These are phyloP conservation scores for Drosophila bocqueti DNA, from an alignment of 1,140 invertebrate species.

Conservation along the genomic window DNA sequence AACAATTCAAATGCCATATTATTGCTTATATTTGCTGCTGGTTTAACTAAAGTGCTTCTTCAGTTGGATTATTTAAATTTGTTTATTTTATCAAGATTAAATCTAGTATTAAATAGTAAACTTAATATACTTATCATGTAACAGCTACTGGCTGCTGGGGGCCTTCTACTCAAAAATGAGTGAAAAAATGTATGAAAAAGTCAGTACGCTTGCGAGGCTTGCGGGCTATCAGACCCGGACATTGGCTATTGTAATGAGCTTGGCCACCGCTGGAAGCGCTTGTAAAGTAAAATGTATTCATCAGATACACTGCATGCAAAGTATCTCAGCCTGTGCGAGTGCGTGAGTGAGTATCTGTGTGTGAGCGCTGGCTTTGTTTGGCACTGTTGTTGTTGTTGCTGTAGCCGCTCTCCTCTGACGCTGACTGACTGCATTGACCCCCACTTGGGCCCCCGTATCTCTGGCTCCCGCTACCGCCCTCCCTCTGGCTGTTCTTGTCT, in stretches of 20 bases:
- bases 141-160: no score
- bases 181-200: no score
- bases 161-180: no score
- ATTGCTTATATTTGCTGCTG: no score
- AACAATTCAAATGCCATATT: no score
- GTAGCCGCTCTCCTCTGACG: conserved; percentile 35
- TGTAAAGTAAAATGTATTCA: conserved; percentile 59
- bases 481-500: conserved; percentile 20
- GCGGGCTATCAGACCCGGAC: conserved; percentile 53
- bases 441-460: conserved; percentile 64
- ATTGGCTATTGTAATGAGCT: conserved; percentile 35
- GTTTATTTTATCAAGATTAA: not conserved
- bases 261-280: conserved; percentile 13
- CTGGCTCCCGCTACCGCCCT: conserved; percentile 14
- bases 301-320: conserved; percentile 74
- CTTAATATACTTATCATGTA: no score
- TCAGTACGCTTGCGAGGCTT: not conserved
- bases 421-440: conserved; percentile 79
- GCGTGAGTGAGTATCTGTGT: conserved; percentile 29
- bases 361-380: conserved; percentile 45
- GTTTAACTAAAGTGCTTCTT: no score
- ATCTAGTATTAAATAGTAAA: no score
- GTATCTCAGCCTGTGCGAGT: conserved; percentile 35
- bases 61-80: not conserved
- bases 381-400: conserved; percentile 16